Conservation (phyloP, 2,113 vertebrate genomes). For the Ceyx cyanopectus region DNA sequence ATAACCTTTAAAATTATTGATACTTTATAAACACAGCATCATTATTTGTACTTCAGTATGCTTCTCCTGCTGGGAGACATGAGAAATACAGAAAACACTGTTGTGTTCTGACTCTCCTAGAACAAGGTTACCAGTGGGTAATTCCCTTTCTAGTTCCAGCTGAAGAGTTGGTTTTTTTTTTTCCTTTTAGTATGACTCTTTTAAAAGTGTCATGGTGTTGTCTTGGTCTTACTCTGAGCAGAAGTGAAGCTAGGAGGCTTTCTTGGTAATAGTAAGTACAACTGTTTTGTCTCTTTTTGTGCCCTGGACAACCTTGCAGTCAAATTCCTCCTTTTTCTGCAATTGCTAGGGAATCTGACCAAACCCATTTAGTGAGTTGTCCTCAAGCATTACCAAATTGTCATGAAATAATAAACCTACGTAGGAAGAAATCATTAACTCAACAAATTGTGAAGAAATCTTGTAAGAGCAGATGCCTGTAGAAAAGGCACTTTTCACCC, state of each 20-base stretch:
- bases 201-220: background rate
- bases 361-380: background rate
- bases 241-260: background rate
- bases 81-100: slow-evolving; percentile 24
- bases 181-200: background rate
- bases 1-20: slow-evolving; percentile 18
- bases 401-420: background rate
- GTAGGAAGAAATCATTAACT: background rate
- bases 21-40: background rate
- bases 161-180: background rate
- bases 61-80: slow-evolving; percentile 1
- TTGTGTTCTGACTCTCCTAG: slow-evolving; percentile 20
- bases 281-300: background rate
- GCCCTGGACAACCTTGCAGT: background rate
- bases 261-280: slow-evolving; percentile 12
- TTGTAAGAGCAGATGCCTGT: background rate
- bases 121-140: background rate
- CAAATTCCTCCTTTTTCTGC: background rate
- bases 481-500: background rate
- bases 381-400: background rate
- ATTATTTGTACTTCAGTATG: slow-evolving; percentile 39
- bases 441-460: background rate
- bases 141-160: slow-evolving; percentile 29
- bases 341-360: background rate
- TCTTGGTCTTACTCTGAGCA: background rate